These are phyloP conservation scores for Carcina quercana DNA, from an alignment of 2,888 invertebrate genomes.

Conservation along the genomic window DNA sequence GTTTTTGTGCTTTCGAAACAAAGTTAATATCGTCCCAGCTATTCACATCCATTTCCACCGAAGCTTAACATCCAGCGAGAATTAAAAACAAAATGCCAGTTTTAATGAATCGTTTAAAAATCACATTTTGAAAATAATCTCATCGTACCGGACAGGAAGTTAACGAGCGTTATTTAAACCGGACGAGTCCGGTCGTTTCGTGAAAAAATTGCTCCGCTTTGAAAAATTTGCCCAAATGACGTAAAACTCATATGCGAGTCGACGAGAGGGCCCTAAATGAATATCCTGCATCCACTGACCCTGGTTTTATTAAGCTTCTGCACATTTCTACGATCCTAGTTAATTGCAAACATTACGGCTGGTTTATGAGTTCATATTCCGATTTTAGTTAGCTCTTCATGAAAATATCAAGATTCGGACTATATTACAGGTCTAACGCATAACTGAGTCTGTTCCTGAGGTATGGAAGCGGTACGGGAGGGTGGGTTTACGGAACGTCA, in stretches of 20 bases:
- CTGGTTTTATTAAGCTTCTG: conserved; percentile 15
- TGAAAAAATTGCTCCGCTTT: conserved; percentile 56
- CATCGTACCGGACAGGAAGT: conserved; percentile 48
- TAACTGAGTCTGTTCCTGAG: no score
- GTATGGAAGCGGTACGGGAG: no score
- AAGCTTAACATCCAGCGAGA: neutral
- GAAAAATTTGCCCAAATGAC: conserved; percentile 62
- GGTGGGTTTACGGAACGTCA: no score
- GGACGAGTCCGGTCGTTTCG: conserved; percentile 35
- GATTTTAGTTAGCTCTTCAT: no score
- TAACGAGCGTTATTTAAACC: conserved; percentile 68
- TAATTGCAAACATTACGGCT: conserved; percentile 36
- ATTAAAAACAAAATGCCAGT: neutral
- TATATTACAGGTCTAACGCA: no score
- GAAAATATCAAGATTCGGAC: no score
- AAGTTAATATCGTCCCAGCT: no score
- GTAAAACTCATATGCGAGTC: conserved; percentile 58
- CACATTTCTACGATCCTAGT: conserved; percentile 33
- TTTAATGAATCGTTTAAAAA: conserved; percentile 49
- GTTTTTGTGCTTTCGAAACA: no score
- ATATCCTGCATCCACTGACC: conserved; percentile 13
- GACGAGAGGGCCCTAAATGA: conserved; percentile 32
- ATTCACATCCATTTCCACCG: no score
- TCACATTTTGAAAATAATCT: conserved; percentile 59
- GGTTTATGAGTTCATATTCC: conserved; percentile 12